Base-by-base conservation (phyloP, 2,888 invertebrate species). In the Cheilosia scutellata region DNA sequence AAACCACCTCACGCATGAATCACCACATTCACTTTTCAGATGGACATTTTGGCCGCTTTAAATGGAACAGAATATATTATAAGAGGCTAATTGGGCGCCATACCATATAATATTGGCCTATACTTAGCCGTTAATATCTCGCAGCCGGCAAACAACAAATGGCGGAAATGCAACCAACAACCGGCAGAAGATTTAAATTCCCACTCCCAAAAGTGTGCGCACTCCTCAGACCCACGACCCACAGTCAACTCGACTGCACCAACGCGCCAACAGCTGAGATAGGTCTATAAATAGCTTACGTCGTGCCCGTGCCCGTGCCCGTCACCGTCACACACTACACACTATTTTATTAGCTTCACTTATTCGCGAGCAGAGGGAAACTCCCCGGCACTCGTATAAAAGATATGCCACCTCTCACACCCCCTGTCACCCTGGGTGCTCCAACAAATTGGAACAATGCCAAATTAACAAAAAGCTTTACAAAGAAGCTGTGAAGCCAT, bases 401-500 rank as follows among this genome's bases (percentile, higher is more conserved):
- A 57, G 68, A 75, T n/a, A 49, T 16, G 11, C 31, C n/a, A 58
- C 44, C 9, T 44, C 16, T 13, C 27, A 9, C n/a, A 16, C 4
- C 25, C 37, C 25, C 37, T 47, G 31, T 44, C 42, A 57, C 53
- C 42, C 58, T 37, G 70, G 47, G 60, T 49, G 66, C 76, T 76
- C 53, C 25, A 42, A 62, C 65, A 47, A 86, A 82, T 86, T 82
- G 86, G 82, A 86, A 82, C 72, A 82, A 86, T 86, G 86, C 86
- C 86, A 86, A 82, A 82, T 86, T 72, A 86, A 72, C 86, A 80
- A 77, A 84, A 82, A 82, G 71, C 66, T 72, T 60, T 60, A 63
- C 65, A 55, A 58, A 53, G 70, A 80, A 75, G 65, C 70, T 71
- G 80, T 63, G 72, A 86, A 86, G 76, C 68, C 82, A 77, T 86